A percentile compares a stretch with the other conserved stretches of the same genome.
Conservation (phyloP, 2,113 vertebrate genomes). For the Petaurus breviceps region DNA sequence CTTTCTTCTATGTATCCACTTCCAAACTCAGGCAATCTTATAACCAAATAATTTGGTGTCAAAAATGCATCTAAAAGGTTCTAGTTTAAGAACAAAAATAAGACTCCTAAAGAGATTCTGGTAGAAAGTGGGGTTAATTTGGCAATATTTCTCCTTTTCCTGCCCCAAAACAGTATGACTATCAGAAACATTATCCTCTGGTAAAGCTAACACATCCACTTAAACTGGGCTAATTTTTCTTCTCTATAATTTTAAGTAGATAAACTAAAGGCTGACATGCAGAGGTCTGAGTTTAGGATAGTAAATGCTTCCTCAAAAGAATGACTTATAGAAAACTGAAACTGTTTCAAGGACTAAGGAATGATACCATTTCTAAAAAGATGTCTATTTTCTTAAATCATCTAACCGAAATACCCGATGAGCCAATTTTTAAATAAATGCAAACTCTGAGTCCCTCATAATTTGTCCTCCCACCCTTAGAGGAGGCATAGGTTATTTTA, state of each 20-base stretch:
- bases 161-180: neutral
- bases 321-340: neutral
- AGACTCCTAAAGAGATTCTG: neutral
- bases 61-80: neutral
- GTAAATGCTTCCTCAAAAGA: neutral
- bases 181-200: neutral
- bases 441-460: neutral
- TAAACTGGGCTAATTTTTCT: neutral
- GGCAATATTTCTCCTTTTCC: neutral
- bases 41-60: neutral
- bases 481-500: neutral
- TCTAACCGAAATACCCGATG: neutral
- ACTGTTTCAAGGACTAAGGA: neutral
- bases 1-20: neutral
- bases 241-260: neutral
- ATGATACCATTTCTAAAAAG: neutral
- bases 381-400: neutral
- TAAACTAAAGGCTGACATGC: neutral
- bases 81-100: neutral
- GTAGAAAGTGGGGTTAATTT: neutral
- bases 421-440: neutral
- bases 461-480: neutral
- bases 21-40: neutral
- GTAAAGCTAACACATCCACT: neutral
- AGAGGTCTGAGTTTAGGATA: neutral